phyloP scores from a whole-genome alignment of 1,140 invertebrate genomes.

The Drosophila arizonae region DNA sequence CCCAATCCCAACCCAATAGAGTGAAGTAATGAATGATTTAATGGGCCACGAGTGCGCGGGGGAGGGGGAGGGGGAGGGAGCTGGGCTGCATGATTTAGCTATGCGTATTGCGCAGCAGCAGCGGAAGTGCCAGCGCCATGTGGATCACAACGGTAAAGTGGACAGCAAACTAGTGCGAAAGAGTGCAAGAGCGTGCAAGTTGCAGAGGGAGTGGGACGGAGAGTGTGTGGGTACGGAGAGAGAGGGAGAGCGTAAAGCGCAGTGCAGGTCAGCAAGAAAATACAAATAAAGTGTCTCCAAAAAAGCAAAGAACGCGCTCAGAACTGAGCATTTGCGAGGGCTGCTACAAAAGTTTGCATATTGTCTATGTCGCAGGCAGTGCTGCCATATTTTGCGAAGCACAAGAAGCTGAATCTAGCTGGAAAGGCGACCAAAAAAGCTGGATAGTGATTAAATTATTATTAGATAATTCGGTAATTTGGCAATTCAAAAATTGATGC shows the following conservation, averaged over 20 bases:
- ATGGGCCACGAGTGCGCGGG: conserved; percentile 12
- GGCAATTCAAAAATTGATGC: no score
- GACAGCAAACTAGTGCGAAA: conserved; percentile 1
- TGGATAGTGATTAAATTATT: no score
- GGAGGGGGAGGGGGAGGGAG: background rate
- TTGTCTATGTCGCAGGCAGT: background rate
- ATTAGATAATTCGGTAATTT: no score
- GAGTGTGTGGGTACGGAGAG: background rate
- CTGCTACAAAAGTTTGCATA: background rate
- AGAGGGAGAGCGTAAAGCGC: background rate
- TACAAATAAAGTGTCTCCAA: conserved; percentile 34
- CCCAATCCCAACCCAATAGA: conserved; percentile 27
- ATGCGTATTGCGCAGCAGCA: conserved; percentile 39
- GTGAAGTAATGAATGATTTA: conserved; percentile 50
- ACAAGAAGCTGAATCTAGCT: no score
- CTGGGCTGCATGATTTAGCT: background rate
- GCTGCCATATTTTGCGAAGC: no score
- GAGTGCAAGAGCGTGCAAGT: conserved; percentile 1
- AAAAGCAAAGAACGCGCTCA: conserved; percentile 17
- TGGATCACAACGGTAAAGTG: conserved; percentile 54
- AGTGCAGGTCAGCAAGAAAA: conserved; percentile 45
- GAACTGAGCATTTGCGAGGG: conserved; percentile 14
- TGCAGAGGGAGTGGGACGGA: background rate
- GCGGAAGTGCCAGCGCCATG: conserved; percentile 56
- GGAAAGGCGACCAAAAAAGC: no score